Evolutionary conservation across 92 coral and sea anemone species (phyloP).

Genomic region (Porites rus): DNA sequence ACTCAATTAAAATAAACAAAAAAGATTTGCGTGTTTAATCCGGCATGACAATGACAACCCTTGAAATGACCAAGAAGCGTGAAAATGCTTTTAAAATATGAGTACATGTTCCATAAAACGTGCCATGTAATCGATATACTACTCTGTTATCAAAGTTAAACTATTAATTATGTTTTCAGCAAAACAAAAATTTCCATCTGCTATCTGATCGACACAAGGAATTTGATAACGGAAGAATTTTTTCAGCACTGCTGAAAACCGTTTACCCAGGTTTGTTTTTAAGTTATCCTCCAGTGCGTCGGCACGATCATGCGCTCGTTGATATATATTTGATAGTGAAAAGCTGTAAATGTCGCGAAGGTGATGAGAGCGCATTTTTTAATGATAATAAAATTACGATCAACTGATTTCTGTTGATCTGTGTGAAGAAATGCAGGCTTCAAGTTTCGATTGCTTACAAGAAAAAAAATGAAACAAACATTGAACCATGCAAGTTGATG

Average conservation of each 20-base stretch:
- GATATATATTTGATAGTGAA: background rate
- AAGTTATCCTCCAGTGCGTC: background rate
- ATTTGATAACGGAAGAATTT: background rate
- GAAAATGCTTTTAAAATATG: background rate
- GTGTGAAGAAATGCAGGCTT: background rate
- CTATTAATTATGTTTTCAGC: background rate
- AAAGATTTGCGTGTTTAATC: background rate
- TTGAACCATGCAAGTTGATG: background rate
- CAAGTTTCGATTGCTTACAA: conserved; percentile 3
- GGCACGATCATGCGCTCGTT: background rate
- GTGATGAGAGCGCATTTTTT: background rate
- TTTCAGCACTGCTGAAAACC: background rate
- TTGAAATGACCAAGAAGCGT: conserved; percentile 8
- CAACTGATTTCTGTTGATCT: conserved; percentile 5
- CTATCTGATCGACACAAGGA: background rate
- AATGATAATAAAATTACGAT: conserved; percentile 1
- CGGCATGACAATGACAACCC: conserved; percentile 2
- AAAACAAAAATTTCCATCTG: background rate
- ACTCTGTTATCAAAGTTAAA: background rate
- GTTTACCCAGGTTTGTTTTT: background rate
- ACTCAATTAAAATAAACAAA: background rate
- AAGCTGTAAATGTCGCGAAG: background rate
- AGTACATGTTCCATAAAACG: background rate
- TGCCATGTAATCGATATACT: conserved; percentile 18
- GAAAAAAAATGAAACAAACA: no score